Evolutionary conservation across 1,140 invertebrate species (phyloP).

Genomic region (Spodoptera frugiperda): DNA sequence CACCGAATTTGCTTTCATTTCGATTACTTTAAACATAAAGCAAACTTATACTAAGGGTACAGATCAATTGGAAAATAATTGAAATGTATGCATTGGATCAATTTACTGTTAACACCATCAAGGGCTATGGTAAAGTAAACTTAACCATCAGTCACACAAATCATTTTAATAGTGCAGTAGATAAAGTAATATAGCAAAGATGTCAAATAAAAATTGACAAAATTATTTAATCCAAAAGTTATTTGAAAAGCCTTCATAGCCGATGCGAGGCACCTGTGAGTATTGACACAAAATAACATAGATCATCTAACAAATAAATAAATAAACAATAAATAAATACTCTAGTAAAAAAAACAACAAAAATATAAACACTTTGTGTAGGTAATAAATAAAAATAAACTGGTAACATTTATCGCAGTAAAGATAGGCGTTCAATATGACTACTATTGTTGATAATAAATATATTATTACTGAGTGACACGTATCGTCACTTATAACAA

Average conservation of each 20-base stretch:
- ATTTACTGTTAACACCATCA: too few relatives aligned
- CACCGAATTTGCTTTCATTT: too few relatives aligned
- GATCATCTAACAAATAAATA: constrained; percentile 20
- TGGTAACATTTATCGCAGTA: constrained; percentile 40
- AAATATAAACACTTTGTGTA: constrained; percentile 22
- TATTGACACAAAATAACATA: constrained; percentile 22
- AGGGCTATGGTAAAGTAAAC: too few relatives aligned
- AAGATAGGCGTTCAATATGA: constrained; percentile 22
- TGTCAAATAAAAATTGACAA: neutral
- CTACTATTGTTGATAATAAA: neutral
- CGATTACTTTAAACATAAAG: too few relatives aligned
- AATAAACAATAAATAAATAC: constrained; percentile 26
- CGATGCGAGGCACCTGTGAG: constrained; percentile 13
- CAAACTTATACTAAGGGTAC: too few relatives aligned
- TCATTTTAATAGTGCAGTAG: too few relatives aligned
- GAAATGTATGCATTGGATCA: too few relatives aligned
- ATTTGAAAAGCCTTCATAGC: constrained; percentile 44
- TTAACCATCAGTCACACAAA: too few relatives aligned
- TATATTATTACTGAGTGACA: neutral
- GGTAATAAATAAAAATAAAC: constrained; percentile 28
- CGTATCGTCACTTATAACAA: neutral
- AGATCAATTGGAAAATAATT: too few relatives aligned
- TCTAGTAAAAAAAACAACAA: constrained; percentile 7
- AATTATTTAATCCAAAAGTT: neutral
- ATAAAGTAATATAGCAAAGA: neutral